phyloP scores from a whole-genome alignment of 2,888 invertebrate species.

The Troides helena region DNA sequence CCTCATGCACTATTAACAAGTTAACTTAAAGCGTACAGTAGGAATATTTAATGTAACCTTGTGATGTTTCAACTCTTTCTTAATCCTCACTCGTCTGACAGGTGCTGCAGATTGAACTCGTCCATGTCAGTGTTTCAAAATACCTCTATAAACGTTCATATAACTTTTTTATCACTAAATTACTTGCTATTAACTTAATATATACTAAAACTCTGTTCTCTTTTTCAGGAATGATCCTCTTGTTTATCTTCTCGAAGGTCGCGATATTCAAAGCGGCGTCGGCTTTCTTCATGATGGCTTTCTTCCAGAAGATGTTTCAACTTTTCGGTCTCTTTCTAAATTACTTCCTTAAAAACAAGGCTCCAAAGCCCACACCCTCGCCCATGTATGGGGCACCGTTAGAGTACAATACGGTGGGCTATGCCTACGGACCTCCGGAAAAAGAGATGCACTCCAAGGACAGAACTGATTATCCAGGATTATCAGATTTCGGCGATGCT shows the following conservation, averaged over 20 bases:
- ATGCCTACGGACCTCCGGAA: conserved; percentile 66
- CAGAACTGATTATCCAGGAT: conserved; percentile 42
- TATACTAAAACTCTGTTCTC: not conserved
- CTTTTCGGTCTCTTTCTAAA: conserved; percentile 60
- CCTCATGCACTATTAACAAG: too few species aligned
- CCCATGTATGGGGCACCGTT: conserved; percentile 57
- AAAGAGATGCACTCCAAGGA: conserved; percentile 47
- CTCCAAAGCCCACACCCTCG: conserved; percentile 39
- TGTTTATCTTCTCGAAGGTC: conserved; percentile 62
- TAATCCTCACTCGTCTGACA: too few species aligned
- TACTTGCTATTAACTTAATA: too few species aligned
- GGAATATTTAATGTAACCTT: too few species aligned
- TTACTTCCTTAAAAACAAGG: conserved; percentile 57
- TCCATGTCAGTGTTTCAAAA: too few species aligned
- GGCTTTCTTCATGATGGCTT: conserved; percentile 58
- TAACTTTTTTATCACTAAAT: too few species aligned
- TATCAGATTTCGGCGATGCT: conserved; percentile 53
- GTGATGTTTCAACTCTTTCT: too few species aligned
- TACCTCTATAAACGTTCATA: too few species aligned
- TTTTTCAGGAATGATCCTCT: conserved; percentile 59
- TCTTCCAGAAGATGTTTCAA: conserved; percentile 70
- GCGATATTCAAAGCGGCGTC: conserved; percentile 63
- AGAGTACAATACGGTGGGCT: conserved; percentile 69
- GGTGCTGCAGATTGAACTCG: too few species aligned
- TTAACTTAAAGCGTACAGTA: too few species aligned